Conservation (phyloP, 2,797 vertebrate genomes). For the Spondyliosoma cantharus region DNA sequence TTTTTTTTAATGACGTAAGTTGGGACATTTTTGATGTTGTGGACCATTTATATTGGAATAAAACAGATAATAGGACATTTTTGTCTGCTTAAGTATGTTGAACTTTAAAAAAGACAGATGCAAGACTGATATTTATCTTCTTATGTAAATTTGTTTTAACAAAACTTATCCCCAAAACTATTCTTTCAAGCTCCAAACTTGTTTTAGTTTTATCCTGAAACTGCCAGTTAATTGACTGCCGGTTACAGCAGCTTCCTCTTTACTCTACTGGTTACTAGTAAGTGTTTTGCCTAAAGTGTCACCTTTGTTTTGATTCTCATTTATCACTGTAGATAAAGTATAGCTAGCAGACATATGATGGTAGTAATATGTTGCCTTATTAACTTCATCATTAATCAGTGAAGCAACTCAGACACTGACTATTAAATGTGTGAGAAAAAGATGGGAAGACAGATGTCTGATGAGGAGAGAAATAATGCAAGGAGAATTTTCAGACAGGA, state of each 20-base stretch:
- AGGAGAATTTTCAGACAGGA: conserved; percentile 10
- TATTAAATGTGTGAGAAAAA: conserved; percentile 13
- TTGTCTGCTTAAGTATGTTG: too few species aligned
- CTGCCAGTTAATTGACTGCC: neutral
- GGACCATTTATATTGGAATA: neutral
- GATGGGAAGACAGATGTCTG: neutral
- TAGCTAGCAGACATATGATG: neutral
- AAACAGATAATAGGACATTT: too few species aligned
- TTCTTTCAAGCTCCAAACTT: neutral
- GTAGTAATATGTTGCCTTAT: conserved; percentile 14
- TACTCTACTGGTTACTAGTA: neutral
- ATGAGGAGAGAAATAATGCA: conserved; percentile 16
- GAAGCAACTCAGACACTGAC: conserved; percentile 6
- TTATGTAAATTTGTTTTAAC: too few species aligned
- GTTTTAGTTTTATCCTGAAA: neutral
- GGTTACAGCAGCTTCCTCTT: neutral
- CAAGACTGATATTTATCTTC: too few species aligned
- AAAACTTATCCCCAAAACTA: too few species aligned
- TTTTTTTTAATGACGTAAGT: neutral
- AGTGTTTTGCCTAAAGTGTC: neutral
- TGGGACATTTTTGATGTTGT: neutral
- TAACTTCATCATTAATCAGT: conserved; percentile 1
- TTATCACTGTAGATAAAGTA: neutral
- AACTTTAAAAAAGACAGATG: too few species aligned
- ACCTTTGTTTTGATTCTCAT: neutral